A percentile compares a stretch with the other conserved stretches of the same genome.
These are phyloP conservation scores for Aythya baeri DNA, from an alignment of 2,113 vertebrate genomes.

Conservation along the genomic window DNA sequence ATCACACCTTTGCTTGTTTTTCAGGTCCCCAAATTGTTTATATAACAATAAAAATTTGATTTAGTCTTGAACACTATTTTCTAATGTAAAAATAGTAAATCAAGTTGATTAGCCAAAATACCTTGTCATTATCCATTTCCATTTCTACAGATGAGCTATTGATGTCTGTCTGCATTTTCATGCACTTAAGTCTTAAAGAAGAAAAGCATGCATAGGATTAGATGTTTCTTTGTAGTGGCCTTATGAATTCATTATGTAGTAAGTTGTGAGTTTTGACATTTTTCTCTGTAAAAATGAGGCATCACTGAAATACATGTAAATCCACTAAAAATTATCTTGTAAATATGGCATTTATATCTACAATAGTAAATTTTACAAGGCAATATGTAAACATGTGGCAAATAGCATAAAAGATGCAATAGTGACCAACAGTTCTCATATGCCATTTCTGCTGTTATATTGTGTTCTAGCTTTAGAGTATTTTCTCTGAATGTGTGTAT, in stretches of 20 bases:
- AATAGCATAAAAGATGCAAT: neutral
- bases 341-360: neutral
- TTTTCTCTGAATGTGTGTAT: neutral
- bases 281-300: neutral
- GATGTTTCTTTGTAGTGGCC: neutral
- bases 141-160: neutral
- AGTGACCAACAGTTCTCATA: neutral
- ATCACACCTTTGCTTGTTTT: neutral
- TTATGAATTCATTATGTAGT: neutral
- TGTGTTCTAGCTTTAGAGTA: neutral
- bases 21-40: neutral
- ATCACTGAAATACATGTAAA: neutral
- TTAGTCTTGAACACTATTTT: neutral
- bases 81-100: neutral
- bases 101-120: neutral
- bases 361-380: neutral
- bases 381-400: neutral
- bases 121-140: neutral
- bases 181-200: neutral
- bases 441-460: neutral
- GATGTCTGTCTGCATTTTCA: neutral
- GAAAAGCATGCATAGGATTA: neutral
- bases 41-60: neutral
- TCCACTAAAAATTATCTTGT: neutral
- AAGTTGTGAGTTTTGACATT: no score